Conservation (phyloP, 1,140 invertebrate genomes). For the Anastrepha obliqua region DNA sequence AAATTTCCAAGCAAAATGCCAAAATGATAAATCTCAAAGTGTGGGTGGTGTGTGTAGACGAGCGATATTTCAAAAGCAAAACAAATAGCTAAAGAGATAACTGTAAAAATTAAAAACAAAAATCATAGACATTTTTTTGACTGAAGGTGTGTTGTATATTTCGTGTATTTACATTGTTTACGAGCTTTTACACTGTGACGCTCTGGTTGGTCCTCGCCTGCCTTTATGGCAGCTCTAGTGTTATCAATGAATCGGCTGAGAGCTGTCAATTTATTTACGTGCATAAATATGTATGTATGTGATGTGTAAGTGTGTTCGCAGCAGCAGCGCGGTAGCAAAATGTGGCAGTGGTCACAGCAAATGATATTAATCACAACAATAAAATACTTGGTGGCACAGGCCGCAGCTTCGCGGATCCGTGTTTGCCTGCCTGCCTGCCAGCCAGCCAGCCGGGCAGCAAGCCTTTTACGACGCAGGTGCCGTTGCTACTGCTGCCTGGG, state of each 20-base stretch:
- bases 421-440: background rate
- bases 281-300: background rate
- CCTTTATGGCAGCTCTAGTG: background rate
- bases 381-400: background rate
- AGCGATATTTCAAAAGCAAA: background rate
- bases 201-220: background rate
- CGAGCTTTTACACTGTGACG: background rate
- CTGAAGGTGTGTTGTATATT: constrained; percentile 37
- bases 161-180: constrained; percentile 47
- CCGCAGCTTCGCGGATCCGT: background rate
- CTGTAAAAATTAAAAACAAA: no score
- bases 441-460: background rate
- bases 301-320: background rate
- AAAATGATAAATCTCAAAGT: constrained; percentile 38
- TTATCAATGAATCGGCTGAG: constrained; percentile 50
- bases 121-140: background rate
- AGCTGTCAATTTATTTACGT: constrained; percentile 38
- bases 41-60: constrained; percentile 26
- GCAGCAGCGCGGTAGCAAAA: background rate
- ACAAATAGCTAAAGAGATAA: background rate
- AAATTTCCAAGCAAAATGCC: constrained; percentile 33
- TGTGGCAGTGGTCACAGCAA: background rate
- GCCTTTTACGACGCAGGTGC: background rate
- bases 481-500: background rate
- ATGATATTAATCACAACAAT: constrained; percentile 52